Base-by-base conservation (phyloP, 2,797 vertebrate species). In the Smutsia gigantea region DNA sequence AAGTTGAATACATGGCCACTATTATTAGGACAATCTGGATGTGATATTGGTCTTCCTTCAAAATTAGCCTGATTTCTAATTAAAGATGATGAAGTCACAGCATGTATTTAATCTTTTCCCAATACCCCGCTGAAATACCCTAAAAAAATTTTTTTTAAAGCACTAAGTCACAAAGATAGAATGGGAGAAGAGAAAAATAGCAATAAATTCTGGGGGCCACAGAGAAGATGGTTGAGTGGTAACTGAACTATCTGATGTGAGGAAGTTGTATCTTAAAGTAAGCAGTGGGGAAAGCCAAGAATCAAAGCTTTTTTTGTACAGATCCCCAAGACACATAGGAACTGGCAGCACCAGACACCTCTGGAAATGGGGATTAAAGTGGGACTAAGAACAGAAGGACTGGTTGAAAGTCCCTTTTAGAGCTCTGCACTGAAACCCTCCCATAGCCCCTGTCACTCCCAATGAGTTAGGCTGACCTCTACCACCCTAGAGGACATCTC, bases 251-350 rank as follows among this genome's bases (percentile, higher is more conserved):
- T 71, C 34, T 14, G 9, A 81, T 39, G 77, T 81, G 34, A 93
- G 71, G 85, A 89, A 90, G 53, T 79, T 39, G 1, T 55, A 84
- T 71, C 37, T 53, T 63, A 94, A 96, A 96, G 97, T 39, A 75
- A 92, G 88, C 49, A 49, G 57, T 23, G 4, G 39, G 71, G 27
- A 87, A 85, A 90, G 84, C 71, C 90, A 97, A 96, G 71, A 90
- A 92, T 59, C 95, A 95, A 96, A 81, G 61, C 64, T 90, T 95
- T 84, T 96, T 96, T 84, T 5, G 55, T 75, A 51, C 29, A 84
- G 53, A 95, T 53, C 71, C 46, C n/a, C 21, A 84, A 93, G 66
- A 95, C 13, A 92, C 12, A 8, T 31, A 93, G 75, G 64, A 93
- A 93, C 42, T 49, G 81, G 90, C 71, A 90, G 42, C 79, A 74